Base-by-base conservation (phyloP, 2,113 vertebrate species). In the Balaeniceps rex region DNA sequence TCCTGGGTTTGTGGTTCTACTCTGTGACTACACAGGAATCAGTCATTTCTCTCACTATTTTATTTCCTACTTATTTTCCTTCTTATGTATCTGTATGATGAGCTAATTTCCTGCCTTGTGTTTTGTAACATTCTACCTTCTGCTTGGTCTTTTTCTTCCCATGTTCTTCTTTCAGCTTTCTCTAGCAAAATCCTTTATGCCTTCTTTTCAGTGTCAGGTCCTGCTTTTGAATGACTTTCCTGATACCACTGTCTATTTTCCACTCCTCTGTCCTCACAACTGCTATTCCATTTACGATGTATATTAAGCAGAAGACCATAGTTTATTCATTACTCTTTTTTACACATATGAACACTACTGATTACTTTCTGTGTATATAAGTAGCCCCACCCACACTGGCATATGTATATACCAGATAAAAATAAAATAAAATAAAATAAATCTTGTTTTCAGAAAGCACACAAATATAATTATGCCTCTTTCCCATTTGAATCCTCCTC, bases 51-150 rank as follows among this genome's bases (percentile, higher is more conserved):
- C 60, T 63, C 66, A 70, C 24, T 80, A 21, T 49, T 93, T 82
- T 80, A 88, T 91, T 95, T 95, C 70, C 68, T 94, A 65, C 46
- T 49, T 79, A 68, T 44, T 93, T 91, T 72, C 28, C 33, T 29
- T 81, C 75, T 95, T 82, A 91, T 72, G 72, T 84, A 4, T 85
- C 66, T 66, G 26, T 44, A 63, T 34, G 46, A 82, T 68, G 54
- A 19, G 49, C 70, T 95, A 85, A 96, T 95, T 95, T 94, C 94
- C 94, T 95, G 89, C 49, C 70, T 74, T 51, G 21, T 58, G 29
- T 77, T 13, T 90, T 85, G 7, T 19, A 92, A 87, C 40, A 69
- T 61, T 44, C 61, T 79, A 16, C 25, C 57, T 83, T 85, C 54
- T 80, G 34, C 57, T 65, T 72, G 25, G 55, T 44, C 44, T 83